A percentile compares a stretch with the other conserved stretches of the same genome.
phyloP scores from a whole-genome alignment of 2,113 vertebrate genomes.

The Dissostichus mawsoni region DNA sequence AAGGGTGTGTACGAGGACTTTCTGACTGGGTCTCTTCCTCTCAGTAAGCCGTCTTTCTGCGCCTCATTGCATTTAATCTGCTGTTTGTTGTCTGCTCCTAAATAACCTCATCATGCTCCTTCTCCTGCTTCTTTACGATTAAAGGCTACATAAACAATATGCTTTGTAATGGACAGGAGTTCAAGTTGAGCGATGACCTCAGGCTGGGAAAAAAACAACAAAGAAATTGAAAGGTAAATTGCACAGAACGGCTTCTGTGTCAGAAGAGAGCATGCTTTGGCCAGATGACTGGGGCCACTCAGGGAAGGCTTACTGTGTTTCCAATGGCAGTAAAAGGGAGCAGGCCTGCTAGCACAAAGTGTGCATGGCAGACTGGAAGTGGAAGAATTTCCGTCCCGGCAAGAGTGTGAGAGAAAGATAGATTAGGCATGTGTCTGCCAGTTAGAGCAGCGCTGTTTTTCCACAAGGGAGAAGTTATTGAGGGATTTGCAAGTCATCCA shows the following conservation, averaged over 20 bases:
- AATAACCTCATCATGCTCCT: conserved; percentile 13
- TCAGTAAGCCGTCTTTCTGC: not conserved
- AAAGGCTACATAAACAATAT: conserved; percentile 25
- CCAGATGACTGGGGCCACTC: conserved; percentile 59
- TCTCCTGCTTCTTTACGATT: not conserved
- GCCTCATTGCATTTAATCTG: conserved; percentile 10
- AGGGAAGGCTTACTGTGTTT: conserved; percentile 59
- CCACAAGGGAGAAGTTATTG: conserved; percentile 74
- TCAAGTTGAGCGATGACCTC: conserved; percentile 27
- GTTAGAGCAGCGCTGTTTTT: conserved; percentile 68
- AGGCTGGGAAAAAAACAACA: not conserved
- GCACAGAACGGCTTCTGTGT: conserved; percentile 41
- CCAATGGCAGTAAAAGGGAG: conserved; percentile 69
- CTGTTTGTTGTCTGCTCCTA: not conserved
- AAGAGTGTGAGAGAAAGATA: conserved; percentile 40
- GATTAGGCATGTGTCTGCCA: conserved; percentile 60
- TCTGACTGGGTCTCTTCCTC: conserved; percentile 41
- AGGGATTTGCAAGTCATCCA: conserved; percentile 65
- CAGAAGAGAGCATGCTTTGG: conserved; percentile 57
- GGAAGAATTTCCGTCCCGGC: conserved; percentile 72
- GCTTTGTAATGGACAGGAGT: not conserved
- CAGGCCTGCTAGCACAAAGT: conserved; percentile 57
- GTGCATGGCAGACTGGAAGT: conserved; percentile 71
- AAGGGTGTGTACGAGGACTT: conserved; percentile 37
- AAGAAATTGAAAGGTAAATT: conserved; percentile 17